A percentile compares a stretch with the other conserved stretches of the same genome.
These are phyloP conservation scores for Myotis planiceps DNA, from an alignment of 2,797 vertebrate species.

Conservation along the genomic window DNA sequence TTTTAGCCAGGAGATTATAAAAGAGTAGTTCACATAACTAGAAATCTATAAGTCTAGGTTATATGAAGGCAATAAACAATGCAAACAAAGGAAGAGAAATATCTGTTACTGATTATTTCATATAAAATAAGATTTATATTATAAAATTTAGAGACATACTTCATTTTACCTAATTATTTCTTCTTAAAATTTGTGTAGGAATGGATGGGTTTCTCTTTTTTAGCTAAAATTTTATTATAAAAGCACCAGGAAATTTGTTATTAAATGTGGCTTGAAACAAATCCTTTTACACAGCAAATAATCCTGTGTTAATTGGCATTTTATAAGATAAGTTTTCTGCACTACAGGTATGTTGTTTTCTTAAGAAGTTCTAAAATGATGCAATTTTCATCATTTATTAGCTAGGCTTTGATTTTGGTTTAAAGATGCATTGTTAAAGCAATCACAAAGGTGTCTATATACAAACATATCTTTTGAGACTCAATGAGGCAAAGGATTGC, in stretches of 20 bases:
- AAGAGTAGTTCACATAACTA: constrained; percentile 49
- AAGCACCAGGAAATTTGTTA: constrained; percentile 63
- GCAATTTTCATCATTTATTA: constrained; percentile 38
- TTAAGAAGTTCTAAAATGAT: constrained; percentile 36
- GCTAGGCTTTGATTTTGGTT: background rate
- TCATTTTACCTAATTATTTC: constrained; percentile 65
- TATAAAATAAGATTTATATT: constrained; percentile 57
- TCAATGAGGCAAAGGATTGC: background rate
- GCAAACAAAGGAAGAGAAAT: constrained; percentile 9
- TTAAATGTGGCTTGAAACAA: constrained; percentile 63
- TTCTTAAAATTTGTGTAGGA: constrained; percentile 65
- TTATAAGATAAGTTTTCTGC: constrained; percentile 51
- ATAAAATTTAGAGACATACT: constrained; percentile 50
- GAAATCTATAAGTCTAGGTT: constrained; percentile 57
- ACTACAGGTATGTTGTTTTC: background rate
- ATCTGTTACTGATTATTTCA: constrained; percentile 69
- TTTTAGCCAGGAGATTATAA: constrained; percentile 44
- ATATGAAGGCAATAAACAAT: constrained; percentile 13
- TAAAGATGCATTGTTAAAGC: background rate
- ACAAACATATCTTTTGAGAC: background rate
- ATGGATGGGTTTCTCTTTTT: constrained; percentile 51
- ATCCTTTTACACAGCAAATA: constrained; percentile 59
- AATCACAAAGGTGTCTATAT: background rate
- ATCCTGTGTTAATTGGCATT: constrained; percentile 62
- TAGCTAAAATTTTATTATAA: constrained; percentile 62